A percentile compares a stretch with the other conserved stretches of the same genome.
phyloP scores from a whole-genome alignment of 2,888 invertebrate genomes.

The Sarcophaga subvicina region DNA sequence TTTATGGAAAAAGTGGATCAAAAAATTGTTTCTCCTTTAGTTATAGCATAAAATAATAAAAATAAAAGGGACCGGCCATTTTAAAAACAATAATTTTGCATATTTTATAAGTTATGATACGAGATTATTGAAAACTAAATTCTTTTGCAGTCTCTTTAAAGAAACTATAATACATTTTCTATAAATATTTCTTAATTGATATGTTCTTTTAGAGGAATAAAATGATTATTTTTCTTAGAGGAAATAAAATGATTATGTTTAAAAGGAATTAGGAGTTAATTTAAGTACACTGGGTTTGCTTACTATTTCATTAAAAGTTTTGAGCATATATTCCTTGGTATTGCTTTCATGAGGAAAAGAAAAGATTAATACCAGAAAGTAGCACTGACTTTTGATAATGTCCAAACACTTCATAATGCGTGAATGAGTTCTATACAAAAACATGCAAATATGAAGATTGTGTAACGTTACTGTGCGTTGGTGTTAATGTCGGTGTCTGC shows the following conservation, averaged over 20 bases:
- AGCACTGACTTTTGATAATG: constrained; percentile 47
- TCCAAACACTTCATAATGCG: neutral
- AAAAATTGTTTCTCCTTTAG: neutral
- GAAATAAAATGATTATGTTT: constrained; percentile 57
- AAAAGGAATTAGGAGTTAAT: constrained; percentile 28
- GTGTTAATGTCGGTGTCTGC: constrained; percentile 74
- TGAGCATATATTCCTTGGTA: constrained; percentile 50
- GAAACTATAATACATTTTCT: constrained; percentile 41
- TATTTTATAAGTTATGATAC: constrained; percentile 36
- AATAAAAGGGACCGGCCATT: constrained; percentile 50
- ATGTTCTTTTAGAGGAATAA: constrained; percentile 65
- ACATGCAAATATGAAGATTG: constrained; percentile 81
- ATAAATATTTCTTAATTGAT: constrained; percentile 49
- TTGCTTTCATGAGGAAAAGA: neutral
- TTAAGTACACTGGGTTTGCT: constrained; percentile 60
- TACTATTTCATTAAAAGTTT: constrained; percentile 30
- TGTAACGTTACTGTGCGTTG: constrained; percentile 79
- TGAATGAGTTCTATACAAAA: constrained; percentile 74
- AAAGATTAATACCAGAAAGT: constrained; percentile 43
- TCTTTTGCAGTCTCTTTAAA: constrained; percentile 37
- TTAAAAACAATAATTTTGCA: constrained; percentile 29
- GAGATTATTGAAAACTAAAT: constrained; percentile 1
- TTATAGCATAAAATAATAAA: neutral
- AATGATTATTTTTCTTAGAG: constrained; percentile 49
- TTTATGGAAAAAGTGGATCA: no score